Percentiles rank a stretch among this genome's conserved stretches.
Conservation (phyloP, 2,888 invertebrate genomes). For the Leptothorax acervorum region DNA sequence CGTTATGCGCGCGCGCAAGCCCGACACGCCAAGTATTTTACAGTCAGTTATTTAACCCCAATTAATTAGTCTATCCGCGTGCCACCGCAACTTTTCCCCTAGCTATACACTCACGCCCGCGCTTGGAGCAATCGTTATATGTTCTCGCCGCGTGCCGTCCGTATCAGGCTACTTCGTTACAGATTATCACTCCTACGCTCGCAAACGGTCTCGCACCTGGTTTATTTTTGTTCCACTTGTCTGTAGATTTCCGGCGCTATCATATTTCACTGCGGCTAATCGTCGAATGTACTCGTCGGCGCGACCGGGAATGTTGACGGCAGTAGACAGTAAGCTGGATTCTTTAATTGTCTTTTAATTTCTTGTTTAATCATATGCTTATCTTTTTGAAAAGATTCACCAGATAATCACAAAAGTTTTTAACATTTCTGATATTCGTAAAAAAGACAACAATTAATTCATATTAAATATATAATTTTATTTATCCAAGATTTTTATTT, state of each 20-base stretch:
- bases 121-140: slow-evolving; percentile 7
- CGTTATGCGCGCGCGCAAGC: slow-evolving; percentile 43
- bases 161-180: slow-evolving; percentile 60
- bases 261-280: slow-evolving; percentile 49
- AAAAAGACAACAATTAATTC: background rate
- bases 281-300: slow-evolving; percentile 34
- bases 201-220: slow-evolving; percentile 31
- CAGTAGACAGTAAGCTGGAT: background rate
- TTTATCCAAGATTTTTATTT: background rate
- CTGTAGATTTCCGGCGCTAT: slow-evolving; percentile 31
- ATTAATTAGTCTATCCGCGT: slow-evolving; percentile 73
- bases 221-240: slow-evolving; percentile 42
- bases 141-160: slow-evolving; percentile 23
- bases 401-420: background rate
- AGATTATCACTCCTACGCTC: slow-evolving; percentile 47
- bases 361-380: background rate
- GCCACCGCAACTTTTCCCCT: slow-evolving; percentile 27
- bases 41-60: slow-evolving; percentile 75
- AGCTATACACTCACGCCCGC: slow-evolving; percentile 19
- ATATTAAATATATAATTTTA: background rate
- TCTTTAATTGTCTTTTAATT: background rate
- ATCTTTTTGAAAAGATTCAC: background rate
- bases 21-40: slow-evolving; percentile 76
- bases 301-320: background rate
- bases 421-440: background rate